Evolutionary conservation across 2,113 vertebrate species (phyloP).

Genomic region (Pachycephala philippinensis): DNA sequence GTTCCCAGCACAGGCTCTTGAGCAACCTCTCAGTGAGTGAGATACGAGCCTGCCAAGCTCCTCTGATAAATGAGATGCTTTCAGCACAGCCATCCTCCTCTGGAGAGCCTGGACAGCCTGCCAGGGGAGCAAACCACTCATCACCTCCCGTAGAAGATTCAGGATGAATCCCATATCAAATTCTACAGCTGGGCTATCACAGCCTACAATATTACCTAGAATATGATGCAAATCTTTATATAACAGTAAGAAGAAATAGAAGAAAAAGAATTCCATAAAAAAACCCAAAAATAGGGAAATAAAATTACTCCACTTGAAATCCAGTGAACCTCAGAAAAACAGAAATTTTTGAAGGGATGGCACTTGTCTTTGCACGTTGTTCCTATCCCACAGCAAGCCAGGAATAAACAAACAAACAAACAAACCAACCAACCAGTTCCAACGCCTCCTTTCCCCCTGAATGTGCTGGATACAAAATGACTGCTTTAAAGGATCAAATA

Average conservation of each 20-base stretch:
- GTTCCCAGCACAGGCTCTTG: constrained; percentile 11
- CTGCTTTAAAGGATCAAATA: neutral
- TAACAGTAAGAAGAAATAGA: neutral
- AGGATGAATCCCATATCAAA: neutral
- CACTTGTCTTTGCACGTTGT: neutral
- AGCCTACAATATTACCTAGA: neutral
- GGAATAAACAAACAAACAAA: no score
- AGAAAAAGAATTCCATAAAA: neutral
- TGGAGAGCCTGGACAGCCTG: neutral
- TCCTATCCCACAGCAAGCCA: neutral
- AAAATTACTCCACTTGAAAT: neutral
- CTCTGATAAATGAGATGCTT: constrained; percentile 26
- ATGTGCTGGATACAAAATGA: neutral
- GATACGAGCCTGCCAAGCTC: neutral
- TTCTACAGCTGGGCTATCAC: neutral
- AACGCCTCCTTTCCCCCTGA: neutral
- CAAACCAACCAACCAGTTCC: neutral
- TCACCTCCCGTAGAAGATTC: neutral
- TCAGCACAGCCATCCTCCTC: neutral
- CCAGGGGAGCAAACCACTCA: neutral
- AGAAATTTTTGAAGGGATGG: neutral
- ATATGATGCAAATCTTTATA: neutral
- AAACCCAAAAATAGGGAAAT: neutral
- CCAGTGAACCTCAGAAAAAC: neutral
- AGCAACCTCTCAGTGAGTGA: neutral